Conservation (phyloP, 1,140 invertebrate species). For the Acromyrmex charruanus region DNA sequence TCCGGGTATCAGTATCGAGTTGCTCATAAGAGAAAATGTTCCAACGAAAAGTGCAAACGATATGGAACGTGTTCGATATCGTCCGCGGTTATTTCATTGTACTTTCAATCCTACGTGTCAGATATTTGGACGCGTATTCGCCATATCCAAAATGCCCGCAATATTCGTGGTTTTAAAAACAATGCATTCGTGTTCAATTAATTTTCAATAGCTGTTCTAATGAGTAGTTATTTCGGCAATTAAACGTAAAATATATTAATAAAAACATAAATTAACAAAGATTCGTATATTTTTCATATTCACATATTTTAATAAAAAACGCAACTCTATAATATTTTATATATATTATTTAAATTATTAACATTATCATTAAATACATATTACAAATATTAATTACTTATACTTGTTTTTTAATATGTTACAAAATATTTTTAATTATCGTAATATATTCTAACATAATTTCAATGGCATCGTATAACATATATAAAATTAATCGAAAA, state of each 20-base stretch:
- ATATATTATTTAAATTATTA: slow-evolving; percentile 20
- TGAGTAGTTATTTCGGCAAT: slow-evolving; percentile 11
- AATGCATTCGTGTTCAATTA: neutral
- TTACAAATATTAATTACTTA: slow-evolving; percentile 3
- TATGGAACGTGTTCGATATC: slow-evolving; percentile 28
- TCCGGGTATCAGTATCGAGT: slow-evolving; percentile 16
- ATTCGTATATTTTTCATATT: neutral
- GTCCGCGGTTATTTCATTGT: slow-evolving; percentile 11
- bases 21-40: slow-evolving; percentile 36
- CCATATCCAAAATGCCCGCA: neutral
- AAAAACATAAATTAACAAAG: neutral
- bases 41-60: slow-evolving; percentile 18
- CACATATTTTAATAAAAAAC: neutral
- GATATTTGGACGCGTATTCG: slow-evolving; percentile 40
- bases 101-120: slow-evolving; percentile 7
- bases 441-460: neutral
- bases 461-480: slow-evolving; percentile 2
- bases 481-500: slow-evolving; percentile 6
- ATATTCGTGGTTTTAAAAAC: slow-evolving; percentile 12
- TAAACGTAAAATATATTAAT: neutral
- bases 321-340: neutral
- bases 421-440: slow-evolving; percentile 8
- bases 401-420: neutral
- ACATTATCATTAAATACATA: neutral
- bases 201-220: neutral